Evolutionary conservation across 1,140 invertebrate genomes (phyloP).

Genomic region (Frieseomelitta varia): DNA sequence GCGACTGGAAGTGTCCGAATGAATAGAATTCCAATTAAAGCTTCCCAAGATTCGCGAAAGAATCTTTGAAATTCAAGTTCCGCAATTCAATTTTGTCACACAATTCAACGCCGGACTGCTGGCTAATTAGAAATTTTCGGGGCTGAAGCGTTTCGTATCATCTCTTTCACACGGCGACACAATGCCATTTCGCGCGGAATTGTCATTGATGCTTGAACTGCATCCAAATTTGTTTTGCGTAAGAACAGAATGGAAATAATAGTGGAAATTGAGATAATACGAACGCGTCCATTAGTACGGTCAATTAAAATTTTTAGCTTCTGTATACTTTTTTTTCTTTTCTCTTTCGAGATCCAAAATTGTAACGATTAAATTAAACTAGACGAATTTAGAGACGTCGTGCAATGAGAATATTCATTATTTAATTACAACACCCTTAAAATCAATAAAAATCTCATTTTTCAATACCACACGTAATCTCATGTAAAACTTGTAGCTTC

Average conservation of each 20-base stretch:
- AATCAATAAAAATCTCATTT: too few species aligned
- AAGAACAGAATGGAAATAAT: background rate
- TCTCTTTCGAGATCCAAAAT: background rate
- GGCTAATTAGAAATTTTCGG: constrained; percentile 17
- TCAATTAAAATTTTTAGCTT: background rate
- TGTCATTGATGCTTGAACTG: background rate
- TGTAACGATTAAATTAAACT: too few species aligned
- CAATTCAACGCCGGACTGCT: background rate
- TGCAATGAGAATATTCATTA: too few species aligned
- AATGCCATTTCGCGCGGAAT: background rate
- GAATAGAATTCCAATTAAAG: constrained; percentile 64
- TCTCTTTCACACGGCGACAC: background rate
- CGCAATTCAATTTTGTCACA: constrained; percentile 2
- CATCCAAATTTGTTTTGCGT: background rate
- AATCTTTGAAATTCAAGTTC: constrained; percentile 58
- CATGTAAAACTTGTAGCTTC: too few species aligned
- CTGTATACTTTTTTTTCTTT: background rate
- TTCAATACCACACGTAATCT: too few species aligned
- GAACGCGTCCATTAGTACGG: background rate
- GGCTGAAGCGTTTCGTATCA: background rate
- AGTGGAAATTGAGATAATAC: background rate
- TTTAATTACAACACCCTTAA: too few species aligned
- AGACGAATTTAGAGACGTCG: too few species aligned
- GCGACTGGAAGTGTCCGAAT: constrained; percentile 47
- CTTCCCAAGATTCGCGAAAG: constrained; percentile 24